These are phyloP conservation scores for Tipula unca DNA, from an alignment of 2,888 invertebrate genomes.

Conservation along the genomic window DNA sequence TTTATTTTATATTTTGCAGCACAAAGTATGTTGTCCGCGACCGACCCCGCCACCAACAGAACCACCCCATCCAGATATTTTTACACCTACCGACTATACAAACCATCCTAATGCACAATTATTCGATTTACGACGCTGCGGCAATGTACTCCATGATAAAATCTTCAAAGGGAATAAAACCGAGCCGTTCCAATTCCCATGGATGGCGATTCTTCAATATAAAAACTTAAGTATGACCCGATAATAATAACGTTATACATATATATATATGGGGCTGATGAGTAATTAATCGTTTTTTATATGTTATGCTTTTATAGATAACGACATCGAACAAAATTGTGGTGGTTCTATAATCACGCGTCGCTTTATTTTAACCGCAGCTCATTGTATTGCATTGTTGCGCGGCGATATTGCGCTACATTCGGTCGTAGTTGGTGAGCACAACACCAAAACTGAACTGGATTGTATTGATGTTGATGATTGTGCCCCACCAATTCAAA, in stretches of 20 bases:
- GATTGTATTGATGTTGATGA: conserved; percentile 29
- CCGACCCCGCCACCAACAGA: not conserved
- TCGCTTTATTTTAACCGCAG: conserved; percentile 35
- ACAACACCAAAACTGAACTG: conserved; percentile 26
- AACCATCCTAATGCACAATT: not conserved
- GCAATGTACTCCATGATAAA: conserved; percentile 45
- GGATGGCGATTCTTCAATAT: conserved; percentile 65
- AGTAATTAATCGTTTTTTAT: not conserved
- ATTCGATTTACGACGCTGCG: conserved; percentile 42
- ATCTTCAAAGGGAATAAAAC: conserved; percentile 56
- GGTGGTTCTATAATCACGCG: conserved; percentile 35
- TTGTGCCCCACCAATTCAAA: conserved; percentile 41
- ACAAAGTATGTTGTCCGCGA: not conserved
- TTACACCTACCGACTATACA: not conserved
- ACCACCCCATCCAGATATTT: not conserved
- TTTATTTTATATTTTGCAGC: not conserved
- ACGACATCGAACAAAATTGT: conserved; percentile 26
- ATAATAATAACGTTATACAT: not conserved
- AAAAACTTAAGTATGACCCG: conserved; percentile 31
- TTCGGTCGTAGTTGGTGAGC: conserved; percentile 31
- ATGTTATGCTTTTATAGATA: not conserved
- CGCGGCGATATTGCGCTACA: conserved; percentile 17
- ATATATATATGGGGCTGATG: not conserved
- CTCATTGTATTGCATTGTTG: conserved; percentile 31
- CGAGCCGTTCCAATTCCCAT: conserved; percentile 56